Conservation (phyloP, 1,140 invertebrate species). For the Calliopsis andreniformis region DNA sequence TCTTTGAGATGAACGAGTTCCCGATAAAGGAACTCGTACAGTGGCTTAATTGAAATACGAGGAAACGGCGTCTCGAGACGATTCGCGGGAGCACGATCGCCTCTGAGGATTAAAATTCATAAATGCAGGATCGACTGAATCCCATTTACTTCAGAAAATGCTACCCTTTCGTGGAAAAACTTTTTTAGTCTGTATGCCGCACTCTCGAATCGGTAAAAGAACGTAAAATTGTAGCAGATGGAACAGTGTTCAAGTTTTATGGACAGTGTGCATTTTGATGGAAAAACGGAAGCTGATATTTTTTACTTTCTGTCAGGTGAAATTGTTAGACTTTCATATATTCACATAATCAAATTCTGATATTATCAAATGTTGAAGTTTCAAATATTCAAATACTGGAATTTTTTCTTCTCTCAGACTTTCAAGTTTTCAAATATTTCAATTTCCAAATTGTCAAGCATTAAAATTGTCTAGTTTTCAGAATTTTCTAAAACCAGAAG, state of each 20-base stretch:
- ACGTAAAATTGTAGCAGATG: not conserved
- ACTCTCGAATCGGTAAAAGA: not conserved
- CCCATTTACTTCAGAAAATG: not conserved
- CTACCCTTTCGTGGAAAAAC: not conserved
- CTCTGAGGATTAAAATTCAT: conserved; percentile 20
- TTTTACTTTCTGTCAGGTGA: too few relatives aligned
- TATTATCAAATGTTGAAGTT: too few relatives aligned
- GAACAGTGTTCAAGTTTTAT: conserved; percentile 16
- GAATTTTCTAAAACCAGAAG: too few relatives aligned
- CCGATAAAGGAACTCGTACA: conserved; percentile 23
- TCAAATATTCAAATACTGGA: too few relatives aligned
- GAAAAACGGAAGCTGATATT: not conserved
- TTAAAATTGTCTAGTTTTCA: too few relatives aligned
- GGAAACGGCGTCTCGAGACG: not conserved
- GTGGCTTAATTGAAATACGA: conserved; percentile 25
- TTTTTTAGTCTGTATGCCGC: not conserved
- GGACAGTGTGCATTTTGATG: not conserved
- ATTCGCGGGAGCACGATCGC: conserved; percentile 1
- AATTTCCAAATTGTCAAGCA: too few relatives aligned
- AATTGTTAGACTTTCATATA: too few relatives aligned
- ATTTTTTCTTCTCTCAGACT: too few relatives aligned
- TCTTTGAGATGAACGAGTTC: not conserved
- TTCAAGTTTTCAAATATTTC: too few relatives aligned
- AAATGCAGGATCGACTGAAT: not conserved
- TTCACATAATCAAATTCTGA: too few relatives aligned